A percentile compares a stretch with the other conserved stretches of the same genome.
Evolutionary conservation across 2,113 vertebrate species (phyloP).

Genomic region (Vireo altiloquus): DNA sequence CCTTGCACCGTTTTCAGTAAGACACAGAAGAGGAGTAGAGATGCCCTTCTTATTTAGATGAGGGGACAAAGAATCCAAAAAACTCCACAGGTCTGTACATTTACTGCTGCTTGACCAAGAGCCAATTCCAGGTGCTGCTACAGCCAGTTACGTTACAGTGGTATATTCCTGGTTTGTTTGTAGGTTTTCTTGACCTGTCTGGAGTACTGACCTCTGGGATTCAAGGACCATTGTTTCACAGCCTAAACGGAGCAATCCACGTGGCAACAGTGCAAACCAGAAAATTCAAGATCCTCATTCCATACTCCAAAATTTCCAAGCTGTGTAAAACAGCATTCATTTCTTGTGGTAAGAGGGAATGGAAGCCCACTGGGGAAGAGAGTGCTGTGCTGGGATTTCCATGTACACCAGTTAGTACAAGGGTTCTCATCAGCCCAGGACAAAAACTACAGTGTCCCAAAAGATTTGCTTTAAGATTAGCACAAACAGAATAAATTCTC

Average conservation of each 20-base stretch:
- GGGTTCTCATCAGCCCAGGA: background rate
- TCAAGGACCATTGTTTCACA: background rate
- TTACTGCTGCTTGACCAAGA: background rate
- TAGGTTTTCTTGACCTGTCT: background rate
- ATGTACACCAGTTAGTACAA: background rate
- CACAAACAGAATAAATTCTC: background rate
- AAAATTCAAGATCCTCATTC: background rate
- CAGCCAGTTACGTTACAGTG: background rate
- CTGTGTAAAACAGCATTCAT: background rate
- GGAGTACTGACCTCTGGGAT: background rate
- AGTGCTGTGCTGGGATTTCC: background rate
- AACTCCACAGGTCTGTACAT: background rate
- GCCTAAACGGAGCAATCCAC: background rate
- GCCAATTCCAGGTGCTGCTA: background rate
- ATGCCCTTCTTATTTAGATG: background rate
- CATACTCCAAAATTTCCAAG: background rate
- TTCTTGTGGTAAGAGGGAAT: background rate
- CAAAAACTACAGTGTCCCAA: background rate
- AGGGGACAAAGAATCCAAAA: background rate
- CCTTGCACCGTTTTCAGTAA: background rate
- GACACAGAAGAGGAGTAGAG: background rate
- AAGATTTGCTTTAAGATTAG: background rate
- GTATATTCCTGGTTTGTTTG: background rate
- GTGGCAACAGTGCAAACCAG: background rate
- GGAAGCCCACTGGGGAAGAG: background rate